Percentiles rank a stretch among this genome's conserved stretches.
Evolutionary conservation across 2,797 vertebrate species (phyloP).

Genomic region (Siniperca undulata): DNA sequence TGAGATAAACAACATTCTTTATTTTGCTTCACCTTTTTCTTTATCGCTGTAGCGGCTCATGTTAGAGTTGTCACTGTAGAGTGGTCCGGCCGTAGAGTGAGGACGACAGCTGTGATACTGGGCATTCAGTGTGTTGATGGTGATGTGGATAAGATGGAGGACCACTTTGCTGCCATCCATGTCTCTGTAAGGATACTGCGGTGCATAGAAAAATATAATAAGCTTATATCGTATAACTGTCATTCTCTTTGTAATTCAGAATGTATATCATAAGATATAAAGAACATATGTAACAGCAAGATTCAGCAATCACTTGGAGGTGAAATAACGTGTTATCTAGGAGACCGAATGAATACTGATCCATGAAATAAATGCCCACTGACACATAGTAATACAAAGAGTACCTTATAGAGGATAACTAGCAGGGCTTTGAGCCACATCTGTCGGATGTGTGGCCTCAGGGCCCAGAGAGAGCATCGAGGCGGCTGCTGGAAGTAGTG

Average conservation of each 20-base stretch:
- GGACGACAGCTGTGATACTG: constrained; percentile 99
- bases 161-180: constrained; percentile 97
- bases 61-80: constrained; percentile 99
- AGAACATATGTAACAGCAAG: neutral
- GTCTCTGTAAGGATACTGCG: constrained; percentile 98
- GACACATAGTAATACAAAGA: neutral
- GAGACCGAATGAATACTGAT: neutral
- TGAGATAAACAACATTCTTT: constrained; percentile 3
- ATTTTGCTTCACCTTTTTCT: constrained; percentile 91
- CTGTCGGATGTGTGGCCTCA: constrained; percentile 96
- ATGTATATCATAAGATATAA: neutral
- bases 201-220: constrained; percentile 25
- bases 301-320: neutral
- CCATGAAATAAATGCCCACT: neutral
- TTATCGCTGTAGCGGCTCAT: constrained; percentile 99
- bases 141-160: constrained; percentile 98
- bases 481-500: constrained; percentile 99
- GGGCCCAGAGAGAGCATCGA: constrained; percentile 96
- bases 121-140: constrained; percentile 97
- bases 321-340: neutral
- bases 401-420: constrained; percentile 98
- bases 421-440: constrained; percentile 99
- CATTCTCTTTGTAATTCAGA: neutral
- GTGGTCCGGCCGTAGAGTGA: constrained; percentile 94
- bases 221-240: neutral